phyloP scores from a whole-genome alignment of 2,888 invertebrate species.

The Lithophane ornitopus region DNA sequence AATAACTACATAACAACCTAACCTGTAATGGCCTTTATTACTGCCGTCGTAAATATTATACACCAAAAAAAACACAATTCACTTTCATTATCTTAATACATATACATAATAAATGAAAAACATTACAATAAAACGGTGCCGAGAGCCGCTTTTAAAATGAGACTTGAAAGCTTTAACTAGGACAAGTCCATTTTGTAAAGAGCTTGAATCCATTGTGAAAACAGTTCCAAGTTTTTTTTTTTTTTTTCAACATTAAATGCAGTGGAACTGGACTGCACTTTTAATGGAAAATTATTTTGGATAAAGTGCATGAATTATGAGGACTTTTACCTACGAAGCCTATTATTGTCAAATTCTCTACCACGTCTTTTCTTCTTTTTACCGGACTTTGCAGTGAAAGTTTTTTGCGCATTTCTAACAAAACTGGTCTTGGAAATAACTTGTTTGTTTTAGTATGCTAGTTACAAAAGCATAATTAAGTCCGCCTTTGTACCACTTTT shows the following conservation, averaged over 20 bases:
- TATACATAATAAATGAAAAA: slow-evolving; percentile 48
- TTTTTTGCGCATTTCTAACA: too few relatives aligned
- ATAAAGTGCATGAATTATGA: slow-evolving; percentile 47
- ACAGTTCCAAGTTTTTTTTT: slow-evolving; percentile 47
- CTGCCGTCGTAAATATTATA: background rate
- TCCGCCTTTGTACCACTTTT: too few relatives aligned
- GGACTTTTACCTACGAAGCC: background rate
- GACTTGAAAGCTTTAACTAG: slow-evolving; percentile 72
- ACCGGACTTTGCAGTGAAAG: background rate
- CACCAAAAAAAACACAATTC: slow-evolving; percentile 28
- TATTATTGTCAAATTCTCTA: slow-evolving; percentile 4
- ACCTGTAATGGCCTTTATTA: background rate
- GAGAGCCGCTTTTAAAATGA: slow-evolving; percentile 69
- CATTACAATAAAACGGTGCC: slow-evolving; percentile 71
- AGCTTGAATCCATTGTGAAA: slow-evolving; percentile 73
- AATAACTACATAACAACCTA: too few relatives aligned
- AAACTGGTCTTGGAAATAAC: background rate
- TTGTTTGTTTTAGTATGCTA: background rate
- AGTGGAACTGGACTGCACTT: slow-evolving; percentile 40
- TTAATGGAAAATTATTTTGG: slow-evolving; percentile 52
- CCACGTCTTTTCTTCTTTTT: background rate
- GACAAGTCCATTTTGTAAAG: slow-evolving; percentile 78
- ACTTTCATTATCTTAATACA: slow-evolving; percentile 32
- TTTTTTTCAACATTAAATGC: slow-evolving; percentile 43
- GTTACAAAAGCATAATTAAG: background rate